These are phyloP conservation scores for Drosophila longiperda DNA, from an alignment of 2,888 invertebrate genomes.

Conservation along the genomic window DNA sequence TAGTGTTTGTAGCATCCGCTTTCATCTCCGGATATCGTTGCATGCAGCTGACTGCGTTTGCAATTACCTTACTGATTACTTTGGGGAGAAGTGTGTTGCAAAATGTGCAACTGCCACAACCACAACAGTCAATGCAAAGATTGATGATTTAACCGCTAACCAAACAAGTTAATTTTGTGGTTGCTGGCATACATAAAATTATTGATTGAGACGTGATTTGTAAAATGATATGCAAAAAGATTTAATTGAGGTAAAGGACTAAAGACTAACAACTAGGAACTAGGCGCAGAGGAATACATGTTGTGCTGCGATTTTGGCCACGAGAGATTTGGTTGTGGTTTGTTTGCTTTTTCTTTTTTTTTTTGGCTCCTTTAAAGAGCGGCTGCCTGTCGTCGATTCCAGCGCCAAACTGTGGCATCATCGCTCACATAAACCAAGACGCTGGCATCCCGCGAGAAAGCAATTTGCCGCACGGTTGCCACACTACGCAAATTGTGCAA, in stretches of 20 bases:
- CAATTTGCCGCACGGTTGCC: slow-evolving; percentile 96
- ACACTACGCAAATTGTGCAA: slow-evolving; percentile 94
- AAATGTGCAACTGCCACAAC: slow-evolving; percentile 23
- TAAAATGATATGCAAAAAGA: neutral
- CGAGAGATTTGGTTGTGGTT: slow-evolving; percentile 72
- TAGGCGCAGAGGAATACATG: slow-evolving; percentile 44
- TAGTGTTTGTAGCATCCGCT: slow-evolving; percentile 17
- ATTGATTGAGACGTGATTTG: neutral
- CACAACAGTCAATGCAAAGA: slow-evolving; percentile 8
- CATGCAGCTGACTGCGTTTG: slow-evolving; percentile 49
- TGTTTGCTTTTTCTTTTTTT: neutral
- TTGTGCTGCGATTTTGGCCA: slow-evolving; percentile 67
- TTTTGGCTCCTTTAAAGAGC: slow-evolving; percentile 31
- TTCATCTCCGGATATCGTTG: slow-evolving; percentile 26
- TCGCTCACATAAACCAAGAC: slow-evolving; percentile 97
- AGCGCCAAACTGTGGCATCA: slow-evolving; percentile 98
- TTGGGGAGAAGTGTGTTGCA: slow-evolving; percentile 1
- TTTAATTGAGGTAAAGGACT: slow-evolving; percentile 24
- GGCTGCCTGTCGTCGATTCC: slow-evolving; percentile 88
- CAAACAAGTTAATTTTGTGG: neutral
- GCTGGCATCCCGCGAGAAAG: slow-evolving; percentile 94
- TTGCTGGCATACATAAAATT: neutral
- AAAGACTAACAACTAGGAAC: slow-evolving; percentile 55
- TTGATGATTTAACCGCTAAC: neutral
- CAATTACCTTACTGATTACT: slow-evolving; percentile 55